Base-by-base conservation (phyloP, 2,113 vertebrate species). In the Microtus richardsoni region DNA sequence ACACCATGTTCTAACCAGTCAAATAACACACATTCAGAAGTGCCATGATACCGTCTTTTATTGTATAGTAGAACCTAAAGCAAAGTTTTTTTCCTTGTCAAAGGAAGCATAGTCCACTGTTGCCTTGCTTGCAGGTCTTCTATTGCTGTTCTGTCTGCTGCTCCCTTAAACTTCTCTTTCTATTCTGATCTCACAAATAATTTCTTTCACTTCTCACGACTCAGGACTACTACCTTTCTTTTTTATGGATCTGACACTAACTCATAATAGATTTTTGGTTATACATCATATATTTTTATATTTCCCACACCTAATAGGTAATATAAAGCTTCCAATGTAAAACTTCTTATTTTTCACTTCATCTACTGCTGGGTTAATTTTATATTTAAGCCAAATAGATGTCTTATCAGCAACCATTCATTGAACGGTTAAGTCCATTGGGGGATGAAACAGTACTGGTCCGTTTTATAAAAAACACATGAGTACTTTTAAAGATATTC, bases 291-390 rank as follows among this genome's bases (percentile, higher is more conserved):
- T 70, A 89, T 82, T 87, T 86, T 77, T 60, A 64, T 49, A 82
- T 78, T 77, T 97, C 66, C 30, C 17, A 24, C 24, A 10, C 14
- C 16, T 77, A 39, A 49, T 12, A 47, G 66, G 70, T 91, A 87
- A 36, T 68, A 90, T 62, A 68, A 91, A 54, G 21, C 28, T 96
- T 94, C 13, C 44, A 91, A 22, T 44, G 8, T 75, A 77, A 86
- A 73, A 66, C 12, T 5, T 84, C 16, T 68, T 74, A 66, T 33
- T 90, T 24, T 88, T 28, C 54, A 41, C 17, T 71, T 3, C 13
- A 26, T 71, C 28, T 88, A 13, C 84, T 96, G 19, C 30, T 93
- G 26, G 33, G 54, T 95, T 91, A 91, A 83, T n/a, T 86, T 82
- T 82, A 79, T 22, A 52, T 73, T 74, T 54, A 62, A 83, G 79